Evolutionary conservation across 2,797 vertebrate genomes (phyloP).

Genomic region (Anguilla pacifica): DNA sequence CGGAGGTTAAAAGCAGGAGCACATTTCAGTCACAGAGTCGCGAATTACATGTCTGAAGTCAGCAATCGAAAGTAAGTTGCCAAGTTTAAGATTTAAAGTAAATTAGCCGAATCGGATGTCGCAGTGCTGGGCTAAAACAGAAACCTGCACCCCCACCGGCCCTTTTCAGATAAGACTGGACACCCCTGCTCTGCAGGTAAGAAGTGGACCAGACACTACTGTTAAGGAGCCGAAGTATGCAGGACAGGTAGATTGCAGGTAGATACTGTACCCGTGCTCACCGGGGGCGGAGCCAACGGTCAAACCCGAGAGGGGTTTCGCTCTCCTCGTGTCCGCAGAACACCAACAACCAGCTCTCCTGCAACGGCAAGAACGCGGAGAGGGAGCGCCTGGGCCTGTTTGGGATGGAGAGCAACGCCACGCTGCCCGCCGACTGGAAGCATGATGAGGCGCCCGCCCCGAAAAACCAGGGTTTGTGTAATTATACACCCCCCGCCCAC

Average conservation of each 20-base stretch:
- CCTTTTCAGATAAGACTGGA: no score
- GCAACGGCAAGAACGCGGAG: slow-evolving; percentile 73
- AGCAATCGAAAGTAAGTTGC: no score
- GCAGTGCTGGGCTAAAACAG: no score
- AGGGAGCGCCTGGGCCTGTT: slow-evolving; percentile 73
- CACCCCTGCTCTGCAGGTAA: not conserved
- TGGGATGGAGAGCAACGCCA: slow-evolving; percentile 77
- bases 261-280: not conserved
- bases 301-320: no score
- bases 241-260: not conserved
- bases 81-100: no score
- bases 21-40: no score
- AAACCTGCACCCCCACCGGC: no score
- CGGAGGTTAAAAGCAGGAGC: no score
- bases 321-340: slow-evolving; percentile 61
- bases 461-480: slow-evolving; percentile 1
- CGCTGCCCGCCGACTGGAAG: slow-evolving; percentile 90
- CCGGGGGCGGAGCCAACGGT: not conserved
- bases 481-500: not conserved
- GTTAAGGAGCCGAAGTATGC: not conserved
- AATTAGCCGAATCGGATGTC: no score
- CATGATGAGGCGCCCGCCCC: slow-evolving; percentile 62
- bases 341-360: slow-evolving; percentile 79
- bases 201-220: not conserved
- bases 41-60: no score